phyloP scores from a whole-genome alignment of 2,888 invertebrate genomes.

The Himalopsyche kuldschensis region DNA sequence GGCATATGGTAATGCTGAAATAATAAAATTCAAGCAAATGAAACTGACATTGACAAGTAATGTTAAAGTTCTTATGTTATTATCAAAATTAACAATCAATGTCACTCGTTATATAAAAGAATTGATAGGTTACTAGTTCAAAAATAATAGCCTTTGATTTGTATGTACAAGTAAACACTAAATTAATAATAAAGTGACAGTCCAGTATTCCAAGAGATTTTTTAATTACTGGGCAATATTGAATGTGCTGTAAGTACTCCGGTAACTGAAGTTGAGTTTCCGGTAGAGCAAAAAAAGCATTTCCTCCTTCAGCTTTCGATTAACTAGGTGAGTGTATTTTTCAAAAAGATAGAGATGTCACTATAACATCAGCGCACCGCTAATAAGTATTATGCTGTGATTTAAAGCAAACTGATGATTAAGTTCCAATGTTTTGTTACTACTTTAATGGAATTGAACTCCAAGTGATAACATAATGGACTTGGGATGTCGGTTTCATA shows the following conservation, averaged over 20 bases:
- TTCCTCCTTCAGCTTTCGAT: neutral
- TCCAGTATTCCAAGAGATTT: neutral
- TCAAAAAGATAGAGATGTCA: neutral
- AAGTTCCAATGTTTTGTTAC: neutral
- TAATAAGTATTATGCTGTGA: neutral
- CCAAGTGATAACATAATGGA: neutral
- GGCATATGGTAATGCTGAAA: neutral
- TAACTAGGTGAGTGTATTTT: neutral
- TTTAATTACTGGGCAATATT: neutral
- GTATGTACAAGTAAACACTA: neutral
- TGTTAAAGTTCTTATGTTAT: neutral
- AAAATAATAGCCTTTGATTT: neutral
- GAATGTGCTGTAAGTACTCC: neutral
- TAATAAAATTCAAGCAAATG: neutral
- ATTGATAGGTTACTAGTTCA: neutral
- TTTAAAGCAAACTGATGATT: neutral
- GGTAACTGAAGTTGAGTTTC: neutral
- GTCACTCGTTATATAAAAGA: neutral
- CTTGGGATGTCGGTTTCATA: neutral
- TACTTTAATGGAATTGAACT: neutral
- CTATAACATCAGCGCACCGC: neutral
- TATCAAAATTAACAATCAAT: neutral
- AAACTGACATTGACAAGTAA: neutral
- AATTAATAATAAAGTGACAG: neutral
- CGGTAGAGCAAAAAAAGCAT: neutral